Conservation (phyloP, 2,113 vertebrate genomes). For the Urocynchramus pylzowi region DNA sequence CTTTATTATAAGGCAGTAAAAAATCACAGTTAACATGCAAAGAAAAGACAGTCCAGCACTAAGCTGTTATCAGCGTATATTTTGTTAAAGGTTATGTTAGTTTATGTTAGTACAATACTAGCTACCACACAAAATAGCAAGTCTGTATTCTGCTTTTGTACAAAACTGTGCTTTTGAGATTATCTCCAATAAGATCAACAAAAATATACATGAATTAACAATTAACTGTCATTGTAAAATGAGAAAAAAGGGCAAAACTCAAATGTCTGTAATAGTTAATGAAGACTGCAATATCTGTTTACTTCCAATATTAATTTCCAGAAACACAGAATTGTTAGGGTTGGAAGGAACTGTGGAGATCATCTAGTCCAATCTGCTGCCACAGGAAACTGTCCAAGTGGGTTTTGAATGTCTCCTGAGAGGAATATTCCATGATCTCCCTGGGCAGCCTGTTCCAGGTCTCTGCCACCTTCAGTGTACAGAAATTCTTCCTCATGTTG, state of each 20-base stretch:
- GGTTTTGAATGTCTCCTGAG: background rate
- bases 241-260: background rate
- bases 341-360: background rate
- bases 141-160: background rate
- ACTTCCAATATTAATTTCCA: background rate
- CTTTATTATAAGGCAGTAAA: background rate
- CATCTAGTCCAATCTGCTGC: background rate
- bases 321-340: background rate
- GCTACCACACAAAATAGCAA: background rate
- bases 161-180: background rate
- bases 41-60: background rate
- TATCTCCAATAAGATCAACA: rapidly evolving
- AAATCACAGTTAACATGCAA: background rate
- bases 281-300: background rate
- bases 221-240: background rate
- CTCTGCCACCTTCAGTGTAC: background rate
- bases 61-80: background rate
- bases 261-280: background rate
- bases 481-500: rapidly evolving
- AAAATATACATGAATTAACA: background rate
- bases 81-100: background rate
- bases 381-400: background rate
- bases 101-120: background rate
- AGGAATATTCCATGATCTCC: background rate
- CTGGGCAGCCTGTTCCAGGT: background rate